Percentiles rank a stretch among this genome's conserved stretches.
Conservation (phyloP, 2,888 invertebrate genomes). For the Pheosia gnoma region DNA sequence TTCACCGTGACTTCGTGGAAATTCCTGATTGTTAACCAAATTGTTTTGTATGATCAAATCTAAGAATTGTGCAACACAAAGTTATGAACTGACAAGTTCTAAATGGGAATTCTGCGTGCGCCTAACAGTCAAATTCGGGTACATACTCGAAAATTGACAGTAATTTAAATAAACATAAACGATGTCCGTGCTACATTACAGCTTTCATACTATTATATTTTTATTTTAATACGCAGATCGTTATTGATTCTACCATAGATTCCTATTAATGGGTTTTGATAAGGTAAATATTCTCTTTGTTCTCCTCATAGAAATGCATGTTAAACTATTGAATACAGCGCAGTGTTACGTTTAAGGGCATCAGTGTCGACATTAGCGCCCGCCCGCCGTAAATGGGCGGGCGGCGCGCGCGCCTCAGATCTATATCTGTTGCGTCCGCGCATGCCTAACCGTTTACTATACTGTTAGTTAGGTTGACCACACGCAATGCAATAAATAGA, state of each 20-base stretch:
- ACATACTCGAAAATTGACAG: no score
- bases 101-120: no score
- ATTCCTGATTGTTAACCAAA: neutral
- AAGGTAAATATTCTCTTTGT: neutral
- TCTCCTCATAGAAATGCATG: neutral
- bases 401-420: slow-evolving; percentile 57
- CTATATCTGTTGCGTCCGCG: slow-evolving; percentile 57
- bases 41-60: neutral
- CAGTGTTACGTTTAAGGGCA: slow-evolving; percentile 31
- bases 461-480: slow-evolving; percentile 29
- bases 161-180: no score
- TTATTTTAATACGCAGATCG: no score
- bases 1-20: neutral
- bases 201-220: no score
- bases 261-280: no score
- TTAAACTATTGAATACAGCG: slow-evolving; percentile 7
- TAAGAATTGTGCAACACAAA: no score
- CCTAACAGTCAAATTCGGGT: no score
- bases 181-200: no score
- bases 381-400: slow-evolving; percentile 54
- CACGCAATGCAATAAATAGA: slow-evolving; percentile 2
- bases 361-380: slow-evolving; percentile 41
- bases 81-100: no score
- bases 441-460: slow-evolving; percentile 49
- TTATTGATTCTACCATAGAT: no score